A percentile compares a stretch with the other conserved stretches of the same genome.
These are phyloP conservation scores for Ia io DNA, from an alignment of 2,113 vertebrate genomes.

Conservation along the genomic window DNA sequence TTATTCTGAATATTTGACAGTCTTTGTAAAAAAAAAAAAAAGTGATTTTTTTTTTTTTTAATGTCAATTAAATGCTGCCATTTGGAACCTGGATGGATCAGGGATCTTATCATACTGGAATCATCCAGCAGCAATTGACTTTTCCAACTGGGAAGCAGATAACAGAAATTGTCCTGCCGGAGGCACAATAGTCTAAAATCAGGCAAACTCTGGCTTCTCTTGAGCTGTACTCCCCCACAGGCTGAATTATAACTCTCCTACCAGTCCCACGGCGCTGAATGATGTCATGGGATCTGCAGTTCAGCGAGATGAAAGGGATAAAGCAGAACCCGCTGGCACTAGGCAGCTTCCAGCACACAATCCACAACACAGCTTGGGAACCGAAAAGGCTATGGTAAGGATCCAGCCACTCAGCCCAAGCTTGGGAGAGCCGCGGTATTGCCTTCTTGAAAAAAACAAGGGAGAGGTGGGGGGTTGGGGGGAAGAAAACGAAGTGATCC, in stretches of 20 bases:
- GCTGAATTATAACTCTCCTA: constrained; percentile 81
- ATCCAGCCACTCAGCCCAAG: constrained; percentile 76
- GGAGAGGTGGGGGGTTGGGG: background rate
- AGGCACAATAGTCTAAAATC: constrained; percentile 76
- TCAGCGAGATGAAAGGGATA: constrained; percentile 87
- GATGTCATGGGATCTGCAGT: constrained; percentile 90
- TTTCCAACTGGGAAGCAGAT: constrained; percentile 55
- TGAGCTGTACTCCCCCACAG: constrained; percentile 80
- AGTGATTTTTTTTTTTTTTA: constrained; percentile 53
- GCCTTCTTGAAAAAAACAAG: constrained; percentile 33
- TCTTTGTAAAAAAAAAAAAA: constrained; percentile 37
- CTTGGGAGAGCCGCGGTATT: constrained; percentile 54
- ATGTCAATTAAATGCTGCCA: constrained; percentile 48
- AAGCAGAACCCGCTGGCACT: constrained; percentile 86
- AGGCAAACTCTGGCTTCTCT: constrained; percentile 76
- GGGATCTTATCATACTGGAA: constrained; percentile 19
- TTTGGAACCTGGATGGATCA: background rate
- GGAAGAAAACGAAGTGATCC: constrained; percentile 45
- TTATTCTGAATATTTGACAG: background rate
- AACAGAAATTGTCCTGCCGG: constrained; percentile 51
- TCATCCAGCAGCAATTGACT: background rate
- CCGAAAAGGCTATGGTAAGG: constrained; percentile 72
- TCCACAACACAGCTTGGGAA: constrained; percentile 81
- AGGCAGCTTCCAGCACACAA: constrained; percentile 82
- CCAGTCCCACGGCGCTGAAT: constrained; percentile 85